Conservation (phyloP, 2,113 vertebrate genomes). For the Epinephelus lanceolatus region DNA sequence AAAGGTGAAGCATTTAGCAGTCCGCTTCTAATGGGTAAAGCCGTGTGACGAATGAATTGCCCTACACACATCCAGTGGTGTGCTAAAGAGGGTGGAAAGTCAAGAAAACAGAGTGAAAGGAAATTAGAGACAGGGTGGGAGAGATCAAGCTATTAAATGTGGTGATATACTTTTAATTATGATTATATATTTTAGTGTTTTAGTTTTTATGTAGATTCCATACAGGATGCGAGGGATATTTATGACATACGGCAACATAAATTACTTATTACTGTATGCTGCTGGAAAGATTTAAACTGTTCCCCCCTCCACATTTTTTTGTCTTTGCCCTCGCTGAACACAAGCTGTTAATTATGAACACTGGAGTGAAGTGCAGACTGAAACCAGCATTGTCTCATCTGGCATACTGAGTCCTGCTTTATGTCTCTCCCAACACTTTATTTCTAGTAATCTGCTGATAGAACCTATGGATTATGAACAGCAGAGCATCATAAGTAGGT, state of each 20-base stretch:
- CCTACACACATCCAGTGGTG: slow-evolving; percentile 73
- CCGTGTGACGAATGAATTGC: slow-evolving; percentile 83
- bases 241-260: slow-evolving; percentile 49
- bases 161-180: slow-evolving; percentile 31
- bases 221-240: slow-evolving; percentile 18
- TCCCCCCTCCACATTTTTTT: slow-evolving; percentile 46
- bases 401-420: slow-evolving; percentile 77
- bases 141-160: slow-evolving; percentile 42
- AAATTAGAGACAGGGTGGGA: slow-evolving; percentile 49
- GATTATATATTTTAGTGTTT: slow-evolving; percentile 28
- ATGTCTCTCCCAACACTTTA: slow-evolving; percentile 79
- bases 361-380: slow-evolving; percentile 59
- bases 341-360: slow-evolving; percentile 71
- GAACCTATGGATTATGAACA: slow-evolving; percentile 84
- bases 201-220: background rate
- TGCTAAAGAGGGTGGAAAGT: slow-evolving; percentile 75
- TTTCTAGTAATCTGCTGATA: slow-evolving; percentile 85
- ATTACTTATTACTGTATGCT: slow-evolving; percentile 46
- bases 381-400: slow-evolving; percentile 80
- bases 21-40: slow-evolving; percentile 81
- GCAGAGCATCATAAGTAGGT: slow-evolving; percentile 78
- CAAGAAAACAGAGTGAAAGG: slow-evolving; percentile 61
- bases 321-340: slow-evolving; percentile 50
- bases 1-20: slow-evolving; percentile 85
- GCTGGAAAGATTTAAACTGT: slow-evolving; percentile 52